phyloP scores from a whole-genome alignment of 2,797 vertebrate species.

The Cyclopterus lumpus region DNA sequence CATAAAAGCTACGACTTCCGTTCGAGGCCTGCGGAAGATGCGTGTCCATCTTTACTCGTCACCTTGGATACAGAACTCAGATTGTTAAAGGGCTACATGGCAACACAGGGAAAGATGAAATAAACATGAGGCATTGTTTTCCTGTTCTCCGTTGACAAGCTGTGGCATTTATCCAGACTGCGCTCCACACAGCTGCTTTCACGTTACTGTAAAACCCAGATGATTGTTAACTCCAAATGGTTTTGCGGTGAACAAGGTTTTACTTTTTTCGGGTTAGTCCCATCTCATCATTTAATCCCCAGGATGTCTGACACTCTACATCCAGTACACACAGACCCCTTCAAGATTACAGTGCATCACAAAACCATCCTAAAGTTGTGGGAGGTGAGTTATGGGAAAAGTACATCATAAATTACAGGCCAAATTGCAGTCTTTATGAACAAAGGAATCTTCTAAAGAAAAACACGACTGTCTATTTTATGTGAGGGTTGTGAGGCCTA shows the following conservation, averaged over 20 bases:
- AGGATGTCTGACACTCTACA: background rate
- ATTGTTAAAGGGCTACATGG: slow-evolving; percentile 33
- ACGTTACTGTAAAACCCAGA: background rate
- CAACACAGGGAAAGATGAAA: slow-evolving; percentile 44
- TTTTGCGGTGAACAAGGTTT: background rate
- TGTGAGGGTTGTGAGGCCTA: background rate
- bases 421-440: background rate
- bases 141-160: slow-evolving; percentile 34
- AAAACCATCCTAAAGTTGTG: slow-evolving; percentile 3
- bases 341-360: slow-evolving; percentile 3
- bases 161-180: slow-evolving; percentile 17
- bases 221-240: background rate
- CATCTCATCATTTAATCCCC: background rate
- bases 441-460: background rate
- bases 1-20: slow-evolving; percentile 27
- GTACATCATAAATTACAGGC: background rate
- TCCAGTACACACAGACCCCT: background rate
- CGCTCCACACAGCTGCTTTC: slow-evolving; percentile 12
- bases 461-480: background rate
- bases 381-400: background rate
- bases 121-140: slow-evolving; percentile 46
- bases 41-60: slow-evolving; percentile 20
- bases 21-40: slow-evolving; percentile 28
- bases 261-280: background rate
- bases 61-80: slow-evolving; percentile 57